These are phyloP conservation scores for Tolmerus cingulatus DNA, from an alignment of 2,888 invertebrate genomes.

Conservation along the genomic window DNA sequence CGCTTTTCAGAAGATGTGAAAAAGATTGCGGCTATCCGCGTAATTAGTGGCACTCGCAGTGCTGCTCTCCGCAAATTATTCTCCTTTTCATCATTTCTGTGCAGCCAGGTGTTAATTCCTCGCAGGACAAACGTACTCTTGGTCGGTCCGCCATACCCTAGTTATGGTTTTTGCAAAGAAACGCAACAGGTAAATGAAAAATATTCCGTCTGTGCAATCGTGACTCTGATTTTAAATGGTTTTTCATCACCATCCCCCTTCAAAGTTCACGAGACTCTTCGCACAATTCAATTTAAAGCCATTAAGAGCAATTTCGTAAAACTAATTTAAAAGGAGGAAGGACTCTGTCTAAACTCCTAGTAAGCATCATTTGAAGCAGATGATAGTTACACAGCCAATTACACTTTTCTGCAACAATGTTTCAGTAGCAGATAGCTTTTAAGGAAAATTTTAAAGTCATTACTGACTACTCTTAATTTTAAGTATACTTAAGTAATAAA, in stretches of 20 bases:
- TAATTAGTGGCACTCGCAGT: constrained; percentile 11
- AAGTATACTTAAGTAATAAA: background rate
- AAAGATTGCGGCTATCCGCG: constrained; percentile 39
- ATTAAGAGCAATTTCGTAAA: background rate
- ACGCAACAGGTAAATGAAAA: background rate
- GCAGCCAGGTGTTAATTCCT: constrained; percentile 19
- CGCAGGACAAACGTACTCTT: background rate
- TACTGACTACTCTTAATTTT: background rate
- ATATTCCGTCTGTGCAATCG: background rate
- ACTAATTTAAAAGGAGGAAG: background rate
- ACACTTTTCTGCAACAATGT: background rate
- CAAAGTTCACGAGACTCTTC: background rate
- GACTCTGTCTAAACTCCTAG: background rate
- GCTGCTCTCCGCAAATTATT: background rate
- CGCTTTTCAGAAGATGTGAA: constrained; percentile 33
- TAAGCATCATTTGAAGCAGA: background rate
- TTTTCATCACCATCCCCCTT: background rate
- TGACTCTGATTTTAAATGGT: background rate
- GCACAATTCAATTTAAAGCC: background rate
- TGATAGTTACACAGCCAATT: background rate
- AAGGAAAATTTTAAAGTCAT: background rate
- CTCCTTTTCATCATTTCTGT: background rate
- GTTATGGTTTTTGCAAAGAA: background rate
- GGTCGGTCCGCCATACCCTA: background rate
- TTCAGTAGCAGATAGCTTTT: background rate